phyloP scores from a whole-genome alignment of 2,888 invertebrate genomes.

The Athalia circularis region DNA sequence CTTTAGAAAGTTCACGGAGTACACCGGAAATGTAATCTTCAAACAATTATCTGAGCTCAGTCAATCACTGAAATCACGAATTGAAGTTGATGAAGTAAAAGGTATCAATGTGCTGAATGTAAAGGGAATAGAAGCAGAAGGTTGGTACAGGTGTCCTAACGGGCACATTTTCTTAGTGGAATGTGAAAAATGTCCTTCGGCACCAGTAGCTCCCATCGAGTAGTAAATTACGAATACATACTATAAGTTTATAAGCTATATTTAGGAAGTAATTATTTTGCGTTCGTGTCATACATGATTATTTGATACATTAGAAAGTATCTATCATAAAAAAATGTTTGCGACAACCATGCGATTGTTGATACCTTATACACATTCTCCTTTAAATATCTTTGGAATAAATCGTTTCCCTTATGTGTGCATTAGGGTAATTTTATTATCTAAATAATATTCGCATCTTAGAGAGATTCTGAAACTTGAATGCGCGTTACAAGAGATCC shows the following conservation, averaged over 20 bases:
- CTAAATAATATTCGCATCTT: too few relatives aligned
- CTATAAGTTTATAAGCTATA: not conserved
- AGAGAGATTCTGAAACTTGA: too few relatives aligned
- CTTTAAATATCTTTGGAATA: too few relatives aligned
- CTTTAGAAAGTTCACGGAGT: constrained; percentile 22
- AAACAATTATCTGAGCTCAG: constrained; percentile 17
- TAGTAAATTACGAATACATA: not conserved
- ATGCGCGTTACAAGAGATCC: too few relatives aligned
- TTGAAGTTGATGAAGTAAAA: constrained; percentile 73
- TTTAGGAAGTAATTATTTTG: not conserved
- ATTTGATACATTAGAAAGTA: too few relatives aligned
- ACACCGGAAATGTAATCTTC: constrained; percentile 3
- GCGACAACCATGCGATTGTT: too few relatives aligned
- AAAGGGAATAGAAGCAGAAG: constrained; percentile 77
- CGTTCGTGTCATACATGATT: too few relatives aligned
- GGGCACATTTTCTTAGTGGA: constrained; percentile 81
- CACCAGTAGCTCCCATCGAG: constrained; percentile 16
- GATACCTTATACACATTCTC: too few relatives aligned
- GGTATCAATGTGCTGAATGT: constrained; percentile 76
- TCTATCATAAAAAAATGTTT: too few relatives aligned
- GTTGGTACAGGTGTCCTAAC: constrained; percentile 85
- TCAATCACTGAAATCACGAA: not conserved
- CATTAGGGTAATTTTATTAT: too few relatives aligned
- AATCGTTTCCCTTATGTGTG: too few relatives aligned
- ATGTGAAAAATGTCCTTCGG: constrained; percentile 19